phyloP scores from a whole-genome alignment of 2,797 vertebrate species.

The Alectoris magna region DNA sequence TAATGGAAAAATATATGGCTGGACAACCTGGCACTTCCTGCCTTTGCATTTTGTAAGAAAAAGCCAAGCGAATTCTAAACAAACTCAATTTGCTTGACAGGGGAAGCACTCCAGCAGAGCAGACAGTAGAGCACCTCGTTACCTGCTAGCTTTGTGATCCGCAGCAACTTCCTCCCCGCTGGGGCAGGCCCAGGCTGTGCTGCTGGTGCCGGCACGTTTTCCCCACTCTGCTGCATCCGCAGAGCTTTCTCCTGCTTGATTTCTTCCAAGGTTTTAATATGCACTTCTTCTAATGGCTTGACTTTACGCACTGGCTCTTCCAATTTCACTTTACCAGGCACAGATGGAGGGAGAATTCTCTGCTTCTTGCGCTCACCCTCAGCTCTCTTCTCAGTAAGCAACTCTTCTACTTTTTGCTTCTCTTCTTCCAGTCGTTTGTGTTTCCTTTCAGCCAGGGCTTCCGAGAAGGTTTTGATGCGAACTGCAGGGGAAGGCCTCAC shows the following conservation, averaged over 20 bases:
- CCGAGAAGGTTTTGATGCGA: slow-evolving; percentile 81
- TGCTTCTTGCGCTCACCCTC: slow-evolving; percentile 60
- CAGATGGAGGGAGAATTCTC: fast-evolving
- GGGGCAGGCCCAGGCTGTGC: slow-evolving; percentile 35
- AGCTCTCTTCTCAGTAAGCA: slow-evolving; percentile 1
- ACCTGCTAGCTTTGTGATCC: slow-evolving; percentile 75
- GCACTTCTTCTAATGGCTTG: slow-evolving; percentile 72
- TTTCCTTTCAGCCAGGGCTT: slow-evolving; percentile 85
- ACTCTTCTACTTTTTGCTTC: slow-evolving; percentile 63
- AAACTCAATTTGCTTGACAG: background rate
- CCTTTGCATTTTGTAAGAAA: background rate
- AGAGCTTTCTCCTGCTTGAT: slow-evolving; percentile 92
- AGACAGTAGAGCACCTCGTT: background rate
- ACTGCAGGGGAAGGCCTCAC: slow-evolving; percentile 30
- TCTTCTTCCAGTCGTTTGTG: slow-evolving; percentile 77
- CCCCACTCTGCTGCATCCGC: slow-evolving; percentile 75
- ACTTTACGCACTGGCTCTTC: slow-evolving; percentile 37
- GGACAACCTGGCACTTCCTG: background rate
- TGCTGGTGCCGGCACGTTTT: slow-evolving; percentile 21
- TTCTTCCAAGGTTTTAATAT: slow-evolving; percentile 93
- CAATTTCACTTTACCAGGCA: slow-evolving; percentile 32
- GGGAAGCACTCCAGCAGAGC: background rate
- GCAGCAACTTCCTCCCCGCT: slow-evolving; percentile 68
- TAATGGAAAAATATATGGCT: fast-evolving
- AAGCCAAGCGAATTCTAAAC: fast-evolving